Conservation (phyloP, 2,113 vertebrate genomes). For the Dascyllus trimaculatus region DNA sequence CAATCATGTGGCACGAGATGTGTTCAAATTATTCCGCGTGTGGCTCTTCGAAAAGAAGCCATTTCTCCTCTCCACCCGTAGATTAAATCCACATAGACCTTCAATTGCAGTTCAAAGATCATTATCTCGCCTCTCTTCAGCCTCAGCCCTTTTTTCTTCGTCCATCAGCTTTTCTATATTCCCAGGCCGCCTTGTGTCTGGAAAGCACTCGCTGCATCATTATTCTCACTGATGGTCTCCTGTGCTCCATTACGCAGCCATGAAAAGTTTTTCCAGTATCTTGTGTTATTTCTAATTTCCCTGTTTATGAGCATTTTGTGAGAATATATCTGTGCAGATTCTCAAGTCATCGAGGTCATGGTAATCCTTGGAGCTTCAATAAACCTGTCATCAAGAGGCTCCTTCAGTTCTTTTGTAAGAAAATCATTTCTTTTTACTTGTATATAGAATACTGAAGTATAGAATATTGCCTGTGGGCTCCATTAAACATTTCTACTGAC, state of each 20-base stretch:
- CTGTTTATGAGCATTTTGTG: slow-evolving; percentile 24
- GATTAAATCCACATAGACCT: slow-evolving; percentile 28
- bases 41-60: not conserved
- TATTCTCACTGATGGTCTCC: slow-evolving; percentile 50
- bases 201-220: slow-evolving; percentile 54
- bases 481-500: slow-evolving; percentile 21
- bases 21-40: slow-evolving; percentile 25
- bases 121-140: slow-evolving; percentile 14
- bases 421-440: slow-evolving; percentile 18
- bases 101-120: slow-evolving; percentile 5
- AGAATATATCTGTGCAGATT: not conserved
- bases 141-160: slow-evolving; percentile 20
- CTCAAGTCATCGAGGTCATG: too few relatives aligned
- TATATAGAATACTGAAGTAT: not conserved
- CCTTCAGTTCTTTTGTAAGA: not conserved
- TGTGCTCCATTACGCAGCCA: slow-evolving; percentile 31
- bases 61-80: slow-evolving; percentile 11
- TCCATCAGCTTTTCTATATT: slow-evolving; percentile 11
- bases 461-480: not conserved
- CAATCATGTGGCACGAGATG: not conserved
- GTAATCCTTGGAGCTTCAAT: too few relatives aligned
- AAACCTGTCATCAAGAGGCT: too few relatives aligned
- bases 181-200: not conserved
- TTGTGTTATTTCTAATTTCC: slow-evolving; percentile 7
- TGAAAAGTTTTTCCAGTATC: slow-evolving; percentile 25